Base-by-base conservation (phyloP, 2,888 invertebrate species). In the Drosophila gaucha region DNA sequence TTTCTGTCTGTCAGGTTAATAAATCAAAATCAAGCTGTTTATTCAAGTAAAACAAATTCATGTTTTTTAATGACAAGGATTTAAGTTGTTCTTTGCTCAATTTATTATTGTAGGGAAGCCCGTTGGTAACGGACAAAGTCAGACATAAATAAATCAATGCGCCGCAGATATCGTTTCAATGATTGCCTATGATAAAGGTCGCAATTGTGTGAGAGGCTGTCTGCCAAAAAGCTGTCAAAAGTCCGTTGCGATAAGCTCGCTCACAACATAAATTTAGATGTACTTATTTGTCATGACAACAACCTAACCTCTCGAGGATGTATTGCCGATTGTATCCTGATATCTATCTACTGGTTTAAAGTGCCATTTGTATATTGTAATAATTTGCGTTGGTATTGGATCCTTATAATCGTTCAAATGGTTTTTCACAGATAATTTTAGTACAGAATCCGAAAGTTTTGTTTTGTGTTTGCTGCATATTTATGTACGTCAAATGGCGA, bases 11-110 rank as follows among this genome's bases (percentile, higher is more conserved):
- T 64, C 80, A 74, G 72, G 85, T 82, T 74, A 82, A 82, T 82
- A 82, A 82, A 85, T 82, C 79, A 77, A 82, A 85, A 82, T 79
- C 69, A 82, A 67, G 57, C 59, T 78, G 78, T 62, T 75, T 75
- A 73, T 47, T 67, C 75, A 80, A 80, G 62, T 56, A 63, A 74
- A 77, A 77, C 70, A 60, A 47, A 68, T 54, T 83, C 77, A 76
- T 78, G 76, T 71, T 84, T 82, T 82, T 71, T 74, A 84, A 78
- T 84, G 69, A 74, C 76, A 78, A 66, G 63, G 64, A 69, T 76
- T 67, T 46, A 62, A 71, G 65, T 71, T 71, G 68, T 58, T 55
- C 67, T 68, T 56, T 39, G 64, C 63, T 64, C 56, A 79, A 82
- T 79, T 76, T 80, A 76, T 78, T 74, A 76, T 73, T 64, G 67